Evolutionary conservation across 2,113 vertebrate genomes (phyloP).

Genomic region (Colius striatus): DNA sequence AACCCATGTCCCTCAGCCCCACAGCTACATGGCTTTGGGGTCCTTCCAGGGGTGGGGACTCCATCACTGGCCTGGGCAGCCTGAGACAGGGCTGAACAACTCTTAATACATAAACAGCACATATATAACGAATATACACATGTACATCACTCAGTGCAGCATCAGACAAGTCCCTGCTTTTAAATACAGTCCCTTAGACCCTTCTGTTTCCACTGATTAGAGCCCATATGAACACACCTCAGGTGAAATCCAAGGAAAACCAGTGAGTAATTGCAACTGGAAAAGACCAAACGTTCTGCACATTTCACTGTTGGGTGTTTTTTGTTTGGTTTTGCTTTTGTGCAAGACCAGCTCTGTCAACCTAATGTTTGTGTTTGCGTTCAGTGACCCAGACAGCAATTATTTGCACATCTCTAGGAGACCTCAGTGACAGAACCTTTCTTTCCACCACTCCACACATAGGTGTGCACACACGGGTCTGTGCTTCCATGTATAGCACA

Average conservation of each 20-base stretch:
- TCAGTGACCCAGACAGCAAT: background rate
- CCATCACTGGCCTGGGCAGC: too few species aligned
- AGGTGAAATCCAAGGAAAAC: background rate
- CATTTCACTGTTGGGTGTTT: background rate
- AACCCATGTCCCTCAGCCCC: too few species aligned
- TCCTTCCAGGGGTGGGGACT: too few species aligned
- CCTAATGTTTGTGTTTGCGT: background rate
- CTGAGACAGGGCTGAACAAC: too few species aligned
- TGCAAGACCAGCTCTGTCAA: background rate
- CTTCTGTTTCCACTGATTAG: background rate
- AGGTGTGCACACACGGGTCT: fast-evolving
- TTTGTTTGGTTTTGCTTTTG: background rate
- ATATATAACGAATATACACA: background rate
- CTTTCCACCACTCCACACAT: background rate
- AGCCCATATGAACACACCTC: background rate
- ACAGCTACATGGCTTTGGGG: too few species aligned
- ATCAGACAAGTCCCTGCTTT: fast-evolving
- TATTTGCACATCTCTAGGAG: background rate
- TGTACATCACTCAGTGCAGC: background rate
- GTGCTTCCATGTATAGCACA: background rate
- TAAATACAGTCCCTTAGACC: background rate
- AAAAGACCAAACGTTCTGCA: background rate
- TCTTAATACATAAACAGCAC: too few species aligned
- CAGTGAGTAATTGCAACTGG: background rate
- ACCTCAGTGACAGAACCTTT: background rate